Evolutionary conservation across 2,797 vertebrate genomes (phyloP), one percentile per base, ranked within the genome.

Genomic region (Hyperoplus lanceolatus): DNA sequence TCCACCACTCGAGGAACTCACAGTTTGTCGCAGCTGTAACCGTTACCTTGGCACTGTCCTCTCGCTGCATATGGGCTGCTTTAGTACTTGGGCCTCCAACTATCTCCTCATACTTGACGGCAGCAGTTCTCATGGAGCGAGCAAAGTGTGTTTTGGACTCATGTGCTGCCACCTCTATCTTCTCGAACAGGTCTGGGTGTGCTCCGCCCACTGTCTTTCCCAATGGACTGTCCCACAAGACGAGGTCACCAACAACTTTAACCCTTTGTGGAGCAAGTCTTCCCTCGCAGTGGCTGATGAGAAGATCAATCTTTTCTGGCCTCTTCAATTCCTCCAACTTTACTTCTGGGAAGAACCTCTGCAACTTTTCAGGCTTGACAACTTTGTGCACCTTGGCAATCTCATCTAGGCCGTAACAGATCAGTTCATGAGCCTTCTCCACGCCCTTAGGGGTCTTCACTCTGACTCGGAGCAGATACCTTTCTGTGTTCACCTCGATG

Each of bases 171-270:
- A 81, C 5, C 0, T 53, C n/a, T 1, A 77, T 29, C 36, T 21
- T 79, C 15, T 2, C 82, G 75, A 1, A 29, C 29, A 53, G 6
- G 9, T 53, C 51, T 21, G 16, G 51, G 8, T 53, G 51, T 9
- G 62, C 11, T 16, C 81, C 62, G 0, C 57, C 74, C 0, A 80
- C 65, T 0, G 58, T 84, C 2, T 80, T 82, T 0, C 77, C 42
- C 42, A 43, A 10, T 43, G 42, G 42, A 10, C 42, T 10, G 1
- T 43, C 42, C 53, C 21, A 55, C 4, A 55, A 4, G 53, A 29
- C 21, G 1, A 55, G 21, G 11, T 55, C 53, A 8, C 53, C 21
- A 11, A 21, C 3, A 0, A 53, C 6, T 10, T 55, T 55, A 3
- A n/a, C 18, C 2, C 53, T 55, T 5, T 55, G 53, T 13, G 53